phyloP scores from a whole-genome alignment of 1,140 invertebrate species.

The Gryon sp. region DNA sequence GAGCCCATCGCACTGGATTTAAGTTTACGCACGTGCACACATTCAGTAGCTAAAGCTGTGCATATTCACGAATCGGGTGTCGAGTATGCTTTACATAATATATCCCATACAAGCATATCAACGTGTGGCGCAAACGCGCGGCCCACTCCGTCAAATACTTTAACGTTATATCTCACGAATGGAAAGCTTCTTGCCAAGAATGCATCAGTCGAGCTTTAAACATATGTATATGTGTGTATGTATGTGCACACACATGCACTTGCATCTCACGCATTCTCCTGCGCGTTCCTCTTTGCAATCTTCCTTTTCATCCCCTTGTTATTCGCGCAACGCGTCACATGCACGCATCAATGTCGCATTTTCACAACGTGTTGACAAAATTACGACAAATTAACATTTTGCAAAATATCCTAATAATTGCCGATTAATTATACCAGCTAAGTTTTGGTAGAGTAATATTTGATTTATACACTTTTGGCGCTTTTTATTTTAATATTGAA shows the following conservation, averaged over 20 bases:
- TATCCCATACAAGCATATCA: slow-evolving; percentile 10
- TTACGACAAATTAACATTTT: slow-evolving; percentile 25
- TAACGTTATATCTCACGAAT: slow-evolving; percentile 8
- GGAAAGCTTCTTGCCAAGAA: slow-evolving; percentile 41
- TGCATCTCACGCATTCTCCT: slow-evolving; percentile 4
- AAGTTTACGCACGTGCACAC: slow-evolving; percentile 53
- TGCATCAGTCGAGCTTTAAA: slow-evolving; percentile 26
- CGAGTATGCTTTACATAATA: slow-evolving; percentile 52
- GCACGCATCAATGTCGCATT: slow-evolving; percentile 52
- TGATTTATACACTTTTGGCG: too few species aligned
- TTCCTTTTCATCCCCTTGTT: slow-evolving; percentile 42
- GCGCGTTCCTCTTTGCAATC: slow-evolving; percentile 28
- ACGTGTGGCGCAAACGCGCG: slow-evolving; percentile 22
- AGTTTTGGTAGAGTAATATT: too few species aligned
- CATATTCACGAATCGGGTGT: slow-evolving; percentile 46
- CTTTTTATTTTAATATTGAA: too few species aligned
- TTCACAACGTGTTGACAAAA: slow-evolving; percentile 33
- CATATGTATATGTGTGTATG: too few species aligned
- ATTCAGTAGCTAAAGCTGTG: slow-evolving; percentile 49
- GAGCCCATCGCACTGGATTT: slow-evolving; percentile 55
- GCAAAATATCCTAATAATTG: slow-evolving; percentile 21
- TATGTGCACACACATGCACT: slow-evolving; percentile 4
- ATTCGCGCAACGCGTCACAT: slow-evolving; percentile 46
- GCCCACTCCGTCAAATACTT: slow-evolving; percentile 46
- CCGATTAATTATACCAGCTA: too few species aligned